These are phyloP conservation scores for Sebastes steindachneri DNA, from an alignment of 2,797 vertebrate species.

Conservation along the genomic window DNA sequence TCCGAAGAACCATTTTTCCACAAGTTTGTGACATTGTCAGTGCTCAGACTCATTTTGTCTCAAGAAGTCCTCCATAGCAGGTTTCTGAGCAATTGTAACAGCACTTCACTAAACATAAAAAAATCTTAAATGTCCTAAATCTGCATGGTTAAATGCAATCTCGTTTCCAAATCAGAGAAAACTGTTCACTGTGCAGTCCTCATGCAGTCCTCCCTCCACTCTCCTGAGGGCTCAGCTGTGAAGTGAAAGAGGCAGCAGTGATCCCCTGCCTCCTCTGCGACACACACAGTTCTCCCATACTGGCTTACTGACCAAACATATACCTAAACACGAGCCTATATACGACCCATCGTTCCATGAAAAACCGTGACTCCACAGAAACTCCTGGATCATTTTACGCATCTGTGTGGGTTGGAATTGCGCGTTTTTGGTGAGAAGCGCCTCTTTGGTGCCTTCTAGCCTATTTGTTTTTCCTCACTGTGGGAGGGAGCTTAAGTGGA, in stretches of 20 bases:
- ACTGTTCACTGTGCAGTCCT: slow-evolving; percentile 9
- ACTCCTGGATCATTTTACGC: no score
- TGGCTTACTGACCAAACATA: no score
- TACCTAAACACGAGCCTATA: no score
- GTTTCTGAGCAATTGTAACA: slow-evolving; percentile 52
- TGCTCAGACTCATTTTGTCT: slow-evolving; percentile 91
- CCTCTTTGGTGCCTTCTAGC: background rate
- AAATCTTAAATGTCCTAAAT: background rate
- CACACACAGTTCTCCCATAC: no score
- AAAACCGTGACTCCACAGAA: no score
- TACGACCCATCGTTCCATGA: no score
- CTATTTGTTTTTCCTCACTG: slow-evolving; percentile 15
- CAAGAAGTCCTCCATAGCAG: slow-evolving; percentile 90
- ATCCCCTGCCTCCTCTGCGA: no score
- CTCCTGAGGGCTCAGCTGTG: slow-evolving; percentile 14
- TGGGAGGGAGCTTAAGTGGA: slow-evolving; percentile 25
- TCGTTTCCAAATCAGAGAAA: slow-evolving; percentile 9
- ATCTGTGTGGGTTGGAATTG: background rate
- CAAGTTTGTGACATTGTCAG: slow-evolving; percentile 85
- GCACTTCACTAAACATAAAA: slow-evolving; percentile 15
- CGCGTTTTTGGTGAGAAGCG: background rate
- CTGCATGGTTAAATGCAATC: slow-evolving; percentile 9
- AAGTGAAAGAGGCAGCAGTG: no score
- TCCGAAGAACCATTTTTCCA: slow-evolving; percentile 86
- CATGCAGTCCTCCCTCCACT: slow-evolving; percentile 42